Evolutionary conservation across 2,113 vertebrate species (phyloP).

Genomic region (Clarias gariepinus): DNA sequence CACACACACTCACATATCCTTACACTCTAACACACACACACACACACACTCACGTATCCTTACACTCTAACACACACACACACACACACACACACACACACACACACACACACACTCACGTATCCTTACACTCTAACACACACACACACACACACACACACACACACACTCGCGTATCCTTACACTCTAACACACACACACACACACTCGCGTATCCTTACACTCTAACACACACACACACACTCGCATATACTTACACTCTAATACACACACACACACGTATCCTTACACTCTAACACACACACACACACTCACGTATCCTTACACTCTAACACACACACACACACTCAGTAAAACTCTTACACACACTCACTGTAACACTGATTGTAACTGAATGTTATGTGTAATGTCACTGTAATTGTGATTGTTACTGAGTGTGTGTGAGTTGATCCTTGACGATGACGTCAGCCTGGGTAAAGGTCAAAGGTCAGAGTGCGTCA

Average conservation of each 20-base stretch:
- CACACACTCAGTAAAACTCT: slow-evolving; percentile 40
- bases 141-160: slow-evolving; percentile 86
- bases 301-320: slow-evolving; percentile 33
- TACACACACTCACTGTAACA: not conserved
- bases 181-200: too few species aligned
- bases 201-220: slow-evolving; percentile 31
- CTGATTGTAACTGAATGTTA: slow-evolving; percentile 40
- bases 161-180: too few species aligned
- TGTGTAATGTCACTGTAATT: not conserved
- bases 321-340: slow-evolving; percentile 52
- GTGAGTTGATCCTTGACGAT: slow-evolving; percentile 68
- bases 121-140: slow-evolving; percentile 77
- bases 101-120: slow-evolving; percentile 83
- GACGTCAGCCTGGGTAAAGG: slow-evolving; percentile 75
- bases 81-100: too few species aligned
- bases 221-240: slow-evolving; percentile 62
- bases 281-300: slow-evolving; percentile 70
- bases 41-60: slow-evolving; percentile 96
- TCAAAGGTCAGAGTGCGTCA: slow-evolving; percentile 71
- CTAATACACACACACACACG: slow-evolving; percentile 68
- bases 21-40: slow-evolving; percentile 72
- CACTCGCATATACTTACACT: slow-evolving; percentile 85
- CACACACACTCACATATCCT: slow-evolving; percentile 8
- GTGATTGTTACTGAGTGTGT: not conserved
- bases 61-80: slow-evolving; percentile 48